Percentiles rank a stretch among this genome's conserved stretches.
Evolutionary conservation across 2,113 vertebrate genomes (phyloP).

Genomic region (Nicator chloris): DNA sequence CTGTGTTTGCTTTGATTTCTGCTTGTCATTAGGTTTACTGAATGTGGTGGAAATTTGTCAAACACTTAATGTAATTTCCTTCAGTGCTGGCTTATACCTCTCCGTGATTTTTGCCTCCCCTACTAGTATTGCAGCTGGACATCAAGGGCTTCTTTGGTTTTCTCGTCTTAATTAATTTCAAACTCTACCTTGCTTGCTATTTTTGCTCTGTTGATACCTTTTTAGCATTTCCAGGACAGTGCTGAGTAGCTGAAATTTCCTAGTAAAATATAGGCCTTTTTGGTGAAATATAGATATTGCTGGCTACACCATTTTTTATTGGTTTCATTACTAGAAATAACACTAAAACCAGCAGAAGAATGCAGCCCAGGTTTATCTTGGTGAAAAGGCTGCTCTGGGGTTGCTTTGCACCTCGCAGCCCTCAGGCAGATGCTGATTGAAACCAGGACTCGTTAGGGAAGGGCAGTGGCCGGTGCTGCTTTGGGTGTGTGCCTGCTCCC

Average conservation of each 20-base stretch:
- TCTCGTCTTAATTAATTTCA: background rate
- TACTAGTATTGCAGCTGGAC: background rate
- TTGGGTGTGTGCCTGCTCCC: accelerated
- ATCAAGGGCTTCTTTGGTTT: background rate
- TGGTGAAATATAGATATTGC: background rate
- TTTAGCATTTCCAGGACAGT: background rate
- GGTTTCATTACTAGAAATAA: background rate
- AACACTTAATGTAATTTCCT: background rate
- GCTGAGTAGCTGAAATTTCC: background rate
- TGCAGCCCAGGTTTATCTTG: accelerated
- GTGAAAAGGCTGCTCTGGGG: background rate
- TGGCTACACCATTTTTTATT: background rate
- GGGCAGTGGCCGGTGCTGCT: accelerated
- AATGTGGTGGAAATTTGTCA: background rate
- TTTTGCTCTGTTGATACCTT: background rate
- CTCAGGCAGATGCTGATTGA: accelerated
- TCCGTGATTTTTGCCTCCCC: background rate
- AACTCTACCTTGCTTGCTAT: background rate
- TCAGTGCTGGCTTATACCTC: background rate
- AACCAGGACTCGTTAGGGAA: background rate
- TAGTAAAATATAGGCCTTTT: background rate
- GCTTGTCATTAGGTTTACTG: background rate
- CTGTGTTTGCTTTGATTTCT: conserved; percentile 5
- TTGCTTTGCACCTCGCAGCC: background rate
- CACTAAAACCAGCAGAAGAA: background rate